Evolutionary conservation across 2,888 invertebrate species (phyloP), one percentile per base, ranked within the genome.

Genomic region (Andrena bucephala): DNA sequence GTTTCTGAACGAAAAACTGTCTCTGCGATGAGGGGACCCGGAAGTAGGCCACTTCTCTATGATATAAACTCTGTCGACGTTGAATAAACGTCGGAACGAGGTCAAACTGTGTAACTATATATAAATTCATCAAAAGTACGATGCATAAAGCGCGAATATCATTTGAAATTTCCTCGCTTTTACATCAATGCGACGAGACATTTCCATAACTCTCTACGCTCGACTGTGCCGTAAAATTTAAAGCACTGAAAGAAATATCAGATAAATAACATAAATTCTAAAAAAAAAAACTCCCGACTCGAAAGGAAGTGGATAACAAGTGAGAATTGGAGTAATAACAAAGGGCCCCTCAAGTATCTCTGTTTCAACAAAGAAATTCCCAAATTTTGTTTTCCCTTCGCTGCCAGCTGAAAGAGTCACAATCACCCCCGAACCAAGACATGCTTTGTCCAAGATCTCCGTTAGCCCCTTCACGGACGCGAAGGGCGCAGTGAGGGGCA

Each of bases 361-460:
- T 42, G 42, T 16, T 42, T 42, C 42, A 16, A 42, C 42, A 16
- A 42, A 16, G 42, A 42, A 42, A 42, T 5, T 16, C 42, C 42
- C 42, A 16, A 42, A 16, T 42, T 16, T 42, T 42, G 20, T 20
- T 13, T 16, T 42, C 13, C 42, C 4, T 16, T 16, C 16, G n/a
- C 16, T 5, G 1, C n/a, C 5, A 13, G 3, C 20, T 52, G 36
- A 24, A 27, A 33, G 6, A 31, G 16, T 42, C 20, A 16, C 13
- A 57, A 71, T 57, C 27, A 27, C 24, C 24, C 66, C 52, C 50
- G 5, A 29, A 63, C 24, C n/a, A 42, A 20, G 48, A 27, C n/a
- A 62, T n/a, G 20, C 16, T 63, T 36, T 29, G 27, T 52, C 10
- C 27, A 2, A 24, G 57, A 59, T 50, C n/a, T 77, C 42, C 48